phyloP scores from a whole-genome alignment of 2,113 vertebrate genomes.

The Ciconia stormi region DNA sequence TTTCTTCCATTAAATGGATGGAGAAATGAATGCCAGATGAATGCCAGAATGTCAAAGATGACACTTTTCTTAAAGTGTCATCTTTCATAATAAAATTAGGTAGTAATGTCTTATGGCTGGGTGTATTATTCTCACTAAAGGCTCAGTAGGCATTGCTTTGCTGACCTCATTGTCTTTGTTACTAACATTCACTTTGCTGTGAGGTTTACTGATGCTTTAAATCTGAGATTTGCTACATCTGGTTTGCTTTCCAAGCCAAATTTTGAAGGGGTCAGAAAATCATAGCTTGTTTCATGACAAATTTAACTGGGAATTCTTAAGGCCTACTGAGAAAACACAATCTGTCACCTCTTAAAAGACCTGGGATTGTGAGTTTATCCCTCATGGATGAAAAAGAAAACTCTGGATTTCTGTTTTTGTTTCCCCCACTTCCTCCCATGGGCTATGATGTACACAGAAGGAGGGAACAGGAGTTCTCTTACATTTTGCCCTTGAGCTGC shows the following conservation, averaged over 20 bases:
- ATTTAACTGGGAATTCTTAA: neutral
- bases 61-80: neutral
- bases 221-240: neutral
- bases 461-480: neutral
- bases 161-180: neutral
- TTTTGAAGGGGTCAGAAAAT: neutral
- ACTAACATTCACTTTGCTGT: neutral
- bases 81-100: neutral
- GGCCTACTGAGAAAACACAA: neutral
- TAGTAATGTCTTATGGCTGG: neutral
- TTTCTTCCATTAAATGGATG: neutral
- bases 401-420: neutral
- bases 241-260: neutral
- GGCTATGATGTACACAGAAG: neutral
- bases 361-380: neutral
- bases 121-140: neutral
- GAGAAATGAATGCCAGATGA: neutral
- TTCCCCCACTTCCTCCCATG: neutral
- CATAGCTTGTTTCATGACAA: neutral
- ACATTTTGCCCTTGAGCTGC: neutral
- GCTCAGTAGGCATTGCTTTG: neutral
- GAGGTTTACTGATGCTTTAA: neutral
- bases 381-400: neutral
- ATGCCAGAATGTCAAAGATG: no score
- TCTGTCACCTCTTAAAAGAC: neutral